phyloP scores from a whole-genome alignment of 2,797 vertebrate genomes.

The Pteropus rufus region DNA sequence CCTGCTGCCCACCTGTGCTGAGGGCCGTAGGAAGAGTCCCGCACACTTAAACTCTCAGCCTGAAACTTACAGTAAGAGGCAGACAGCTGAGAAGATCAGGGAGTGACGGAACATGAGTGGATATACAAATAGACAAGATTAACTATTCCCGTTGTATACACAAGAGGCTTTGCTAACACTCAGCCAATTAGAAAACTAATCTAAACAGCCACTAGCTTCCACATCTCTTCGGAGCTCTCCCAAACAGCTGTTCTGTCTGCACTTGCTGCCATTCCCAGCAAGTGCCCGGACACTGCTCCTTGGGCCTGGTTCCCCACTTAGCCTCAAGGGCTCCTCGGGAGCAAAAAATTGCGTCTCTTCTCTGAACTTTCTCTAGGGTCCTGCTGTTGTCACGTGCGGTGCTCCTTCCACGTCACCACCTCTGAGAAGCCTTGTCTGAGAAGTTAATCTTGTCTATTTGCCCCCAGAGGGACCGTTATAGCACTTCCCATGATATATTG shows the following conservation, averaged over 20 bases:
- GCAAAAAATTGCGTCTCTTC: background rate
- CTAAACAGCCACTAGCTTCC: conserved; percentile 68
- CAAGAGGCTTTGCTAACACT: conserved; percentile 74
- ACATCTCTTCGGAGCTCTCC: background rate
- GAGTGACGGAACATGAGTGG: conserved; percentile 68
- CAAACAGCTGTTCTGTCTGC: conserved; percentile 61
- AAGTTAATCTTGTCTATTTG: too few species aligned
- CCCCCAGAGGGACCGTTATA: background rate
- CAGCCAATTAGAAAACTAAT: conserved; percentile 75
- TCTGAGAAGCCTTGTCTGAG: background rate
- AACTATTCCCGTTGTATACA: conserved; percentile 71
- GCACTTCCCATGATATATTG: background rate
- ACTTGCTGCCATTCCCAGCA: conserved; percentile 31
- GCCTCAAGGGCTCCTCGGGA: conserved; percentile 10
- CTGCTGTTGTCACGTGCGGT: background rate
- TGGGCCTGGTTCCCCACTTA: background rate
- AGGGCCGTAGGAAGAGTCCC: background rate
- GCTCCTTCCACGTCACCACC: background rate
- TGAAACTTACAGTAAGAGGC: conserved; percentile 47
- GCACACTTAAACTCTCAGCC: background rate
- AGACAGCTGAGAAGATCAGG: conserved; percentile 39
- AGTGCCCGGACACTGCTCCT: background rate
- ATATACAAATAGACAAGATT: conserved; percentile 77
- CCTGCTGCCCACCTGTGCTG: background rate
- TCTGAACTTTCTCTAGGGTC: background rate